phyloP scores from a whole-genome alignment of 1,140 invertebrate species.

The Maniola jurtina region DNA sequence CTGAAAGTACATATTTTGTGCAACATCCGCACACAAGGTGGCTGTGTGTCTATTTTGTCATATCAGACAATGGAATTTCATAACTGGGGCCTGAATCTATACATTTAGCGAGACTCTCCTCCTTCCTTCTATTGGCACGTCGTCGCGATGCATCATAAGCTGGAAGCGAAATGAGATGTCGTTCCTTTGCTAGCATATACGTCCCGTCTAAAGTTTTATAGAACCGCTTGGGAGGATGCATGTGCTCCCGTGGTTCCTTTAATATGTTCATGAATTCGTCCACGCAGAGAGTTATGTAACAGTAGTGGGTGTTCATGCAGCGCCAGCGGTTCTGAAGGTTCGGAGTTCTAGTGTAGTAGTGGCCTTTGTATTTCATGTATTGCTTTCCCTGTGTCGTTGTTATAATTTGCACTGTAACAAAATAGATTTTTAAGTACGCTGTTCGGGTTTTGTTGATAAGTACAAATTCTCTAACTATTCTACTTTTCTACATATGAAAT shows the following conservation, averaged over 20 bases:
- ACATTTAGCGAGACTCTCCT: neutral
- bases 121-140: neutral
- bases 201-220: constrained; percentile 23
- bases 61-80: neutral
- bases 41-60: too few relatives aligned
- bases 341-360: constrained; percentile 33
- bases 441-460: too few relatives aligned
- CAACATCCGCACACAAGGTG: too few relatives aligned
- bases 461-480: too few relatives aligned
- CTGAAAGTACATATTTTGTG: too few relatives aligned
- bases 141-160: too few relatives aligned
- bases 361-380: constrained; percentile 24
- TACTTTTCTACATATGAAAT: too few relatives aligned
- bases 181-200: constrained; percentile 16
- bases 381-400: constrained; percentile 27
- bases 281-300: constrained; percentile 27
- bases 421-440: neutral
- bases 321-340: constrained; percentile 19
- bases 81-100: neutral
- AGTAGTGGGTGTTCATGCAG: constrained; percentile 34
- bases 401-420: constrained; percentile 31
- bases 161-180: neutral
- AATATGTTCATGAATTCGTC: constrained; percentile 25
- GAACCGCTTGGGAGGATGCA: constrained; percentile 32
- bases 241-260: constrained; percentile 30